A percentile compares a stretch with the other conserved stretches of the same genome.
These are phyloP conservation scores for Petrocephalus microphthalmus DNA, from an alignment of 2,113 vertebrate genomes.

Conservation along the genomic window DNA sequence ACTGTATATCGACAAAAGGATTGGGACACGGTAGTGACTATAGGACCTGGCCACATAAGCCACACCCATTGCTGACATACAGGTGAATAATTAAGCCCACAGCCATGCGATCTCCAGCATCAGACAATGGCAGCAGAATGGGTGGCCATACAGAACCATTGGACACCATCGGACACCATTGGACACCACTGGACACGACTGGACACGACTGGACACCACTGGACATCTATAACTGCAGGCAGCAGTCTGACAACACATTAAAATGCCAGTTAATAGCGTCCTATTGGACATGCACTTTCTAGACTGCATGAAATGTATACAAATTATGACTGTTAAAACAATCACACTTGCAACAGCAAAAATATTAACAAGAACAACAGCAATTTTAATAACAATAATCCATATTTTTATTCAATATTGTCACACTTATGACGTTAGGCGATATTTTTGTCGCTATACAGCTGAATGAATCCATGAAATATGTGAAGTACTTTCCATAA, in stretches of 20 bases:
- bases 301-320: background rate
- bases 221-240: background rate
- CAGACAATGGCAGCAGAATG: background rate
- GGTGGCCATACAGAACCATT: background rate
- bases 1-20: background rate
- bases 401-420: background rate
- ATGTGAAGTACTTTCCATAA: background rate
- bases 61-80: background rate
- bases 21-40: background rate
- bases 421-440: background rate
- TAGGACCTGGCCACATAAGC: background rate
- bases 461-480: background rate
- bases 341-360: background rate
- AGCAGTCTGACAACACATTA: background rate
- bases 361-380: background rate
- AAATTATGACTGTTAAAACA: background rate
- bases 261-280: background rate
- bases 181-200: background rate
- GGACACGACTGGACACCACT: background rate
- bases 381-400: background rate
- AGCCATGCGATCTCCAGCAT: background rate
- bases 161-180: too few species aligned
- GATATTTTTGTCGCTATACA: background rate
- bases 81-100: background rate
- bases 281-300: background rate